Evolutionary conservation across 2,113 vertebrate species (phyloP), one percentile per base, ranked within the genome.

Genomic region (Vimba vimba): DNA sequence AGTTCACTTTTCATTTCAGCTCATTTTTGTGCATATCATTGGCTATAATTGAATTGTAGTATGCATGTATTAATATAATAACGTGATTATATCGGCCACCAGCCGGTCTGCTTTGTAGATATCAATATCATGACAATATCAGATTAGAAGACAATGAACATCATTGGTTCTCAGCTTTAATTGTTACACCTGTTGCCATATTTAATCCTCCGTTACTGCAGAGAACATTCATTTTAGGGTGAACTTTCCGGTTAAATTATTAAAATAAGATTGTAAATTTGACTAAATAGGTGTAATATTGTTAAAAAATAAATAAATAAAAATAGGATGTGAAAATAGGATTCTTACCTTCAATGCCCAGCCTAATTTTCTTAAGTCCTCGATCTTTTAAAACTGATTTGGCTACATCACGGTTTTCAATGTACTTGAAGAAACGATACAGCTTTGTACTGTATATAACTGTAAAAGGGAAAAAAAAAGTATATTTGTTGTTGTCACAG

Each of bases 401-500:
- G 94, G 98, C 98, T 89, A 99, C 98, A 62, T 99, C 98, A 95
- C 98, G 92, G 69, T 99, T 99, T 93, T 99, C 98, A 82, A 99
- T 99, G 89, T 99, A 99, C 92, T 99, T 99, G 95, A 99, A 99
- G 95, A 99, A 99, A 90, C 98, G 95, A 89, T 99, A 99, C 89
- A 99, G 95, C 93, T 99, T 99, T 15, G 98, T 99, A 93, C 98
- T 99, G 96, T 99, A 99, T 93, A 99, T 99, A 91, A 99, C 98
- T 98, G 94, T 59, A 83, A 66, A 84, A 4, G 52, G 68, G 81
- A 17, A 88, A 12, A 73, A 3, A 74, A 78, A 87, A 85, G 47
- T 6, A n/a, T 5, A 23, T 30, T 9, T 52, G 30, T 9, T 62
- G 17, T 52, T 62, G 71, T 50, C 57, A n/a, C 10, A 86, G 30